phyloP scores from a whole-genome alignment of 2,888 invertebrate genomes.

The Cyclophora albipunctata region DNA sequence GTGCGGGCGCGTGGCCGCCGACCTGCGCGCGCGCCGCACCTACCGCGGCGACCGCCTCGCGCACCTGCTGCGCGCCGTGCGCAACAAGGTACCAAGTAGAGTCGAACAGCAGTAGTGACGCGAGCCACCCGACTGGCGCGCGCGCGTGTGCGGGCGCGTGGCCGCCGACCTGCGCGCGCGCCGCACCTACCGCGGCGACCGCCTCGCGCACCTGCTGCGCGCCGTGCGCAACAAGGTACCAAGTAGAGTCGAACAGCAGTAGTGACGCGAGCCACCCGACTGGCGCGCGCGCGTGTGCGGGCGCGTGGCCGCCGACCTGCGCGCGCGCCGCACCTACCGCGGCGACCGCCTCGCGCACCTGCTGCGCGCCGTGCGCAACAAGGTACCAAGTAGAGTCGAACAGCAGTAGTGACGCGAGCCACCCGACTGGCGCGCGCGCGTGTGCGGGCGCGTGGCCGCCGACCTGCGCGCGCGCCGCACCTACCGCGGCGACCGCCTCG shows the following conservation, averaged over 20 bases:
- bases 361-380: constrained; percentile 94
- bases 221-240: constrained; percentile 96
- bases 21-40: constrained; percentile 92
- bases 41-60: constrained; percentile 92
- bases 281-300: constrained; percentile 90
- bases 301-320: constrained; percentile 91
- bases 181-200: constrained; percentile 91
- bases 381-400: constrained; percentile 95
- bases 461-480: constrained; percentile 94
- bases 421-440: constrained; percentile 91
- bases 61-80: constrained; percentile 92
- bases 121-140: constrained; percentile 90
- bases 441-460: constrained; percentile 87
- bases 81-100: constrained; percentile 97
- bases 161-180: constrained; percentile 94
- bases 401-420: constrained; percentile 70
- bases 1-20: constrained; percentile 87
- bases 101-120: constrained; percentile 78
- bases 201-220: constrained; percentile 91
- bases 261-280: constrained; percentile 80
- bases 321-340: constrained; percentile 92
- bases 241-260: constrained; percentile 89
- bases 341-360: constrained; percentile 93
- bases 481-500: constrained; percentile 90
- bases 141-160: constrained; percentile 86